Conservation (phyloP, 2,888 invertebrate species). For the Orchesella flavescens region DNA sequence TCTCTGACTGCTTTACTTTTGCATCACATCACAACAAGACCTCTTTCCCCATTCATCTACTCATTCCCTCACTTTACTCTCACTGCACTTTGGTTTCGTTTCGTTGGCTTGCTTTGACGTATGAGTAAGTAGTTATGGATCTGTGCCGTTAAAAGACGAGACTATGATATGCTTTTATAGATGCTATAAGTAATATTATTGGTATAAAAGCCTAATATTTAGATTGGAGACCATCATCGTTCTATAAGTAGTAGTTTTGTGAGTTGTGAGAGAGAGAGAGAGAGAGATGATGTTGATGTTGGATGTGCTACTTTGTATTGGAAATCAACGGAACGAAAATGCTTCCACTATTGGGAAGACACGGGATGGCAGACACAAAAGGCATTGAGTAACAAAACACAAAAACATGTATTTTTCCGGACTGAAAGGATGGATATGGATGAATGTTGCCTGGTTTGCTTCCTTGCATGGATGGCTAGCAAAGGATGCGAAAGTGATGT, state of each 20-base stretch:
- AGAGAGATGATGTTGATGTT: no score
- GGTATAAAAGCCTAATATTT: no score
- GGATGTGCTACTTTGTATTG: conserved; percentile 16
- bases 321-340: conserved; percentile 43
- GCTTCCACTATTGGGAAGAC: not conserved
- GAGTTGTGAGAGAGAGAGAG: no score
- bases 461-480: conserved; percentile 58
- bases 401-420: conserved; percentile 39
- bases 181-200: not conserved
- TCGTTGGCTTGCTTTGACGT: conserved; percentile 28
- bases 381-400: conserved; percentile 34
- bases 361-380: conserved; percentile 34
- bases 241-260: no score
- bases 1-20: conserved; percentile 29
- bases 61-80: conserved; percentile 43
- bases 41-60: not conserved
- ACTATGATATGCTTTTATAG: no score
- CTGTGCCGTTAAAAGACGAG: not conserved
- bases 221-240: no score
- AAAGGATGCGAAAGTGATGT: conserved; percentile 62
- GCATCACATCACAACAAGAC: conserved; percentile 8
- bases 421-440: conserved; percentile 58
- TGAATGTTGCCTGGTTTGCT: conserved; percentile 55
- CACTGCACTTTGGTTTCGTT: conserved; percentile 48
- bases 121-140: conserved; percentile 51